Evolutionary conservation across 1,140 invertebrate genomes (phyloP).

Genomic region (Sitobion miscanthi): DNA sequence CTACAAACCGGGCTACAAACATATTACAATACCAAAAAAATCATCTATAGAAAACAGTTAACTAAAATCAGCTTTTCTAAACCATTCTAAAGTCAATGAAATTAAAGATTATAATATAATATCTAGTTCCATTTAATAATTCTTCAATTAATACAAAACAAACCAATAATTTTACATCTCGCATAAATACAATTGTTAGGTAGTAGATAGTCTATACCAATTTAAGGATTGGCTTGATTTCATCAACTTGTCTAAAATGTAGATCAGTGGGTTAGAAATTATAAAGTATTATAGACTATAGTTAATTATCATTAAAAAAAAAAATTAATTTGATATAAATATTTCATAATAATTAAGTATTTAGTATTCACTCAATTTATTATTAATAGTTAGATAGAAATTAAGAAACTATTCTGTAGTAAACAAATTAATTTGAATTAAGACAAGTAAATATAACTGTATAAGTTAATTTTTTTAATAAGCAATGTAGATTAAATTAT

Average conservation of each 20-base stretch:
- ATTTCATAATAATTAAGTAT: background rate
- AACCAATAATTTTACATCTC: background rate
- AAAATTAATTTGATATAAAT: background rate
- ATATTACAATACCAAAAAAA: background rate
- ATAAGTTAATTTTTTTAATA: slow-evolving; percentile 4
- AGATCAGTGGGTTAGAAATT: background rate
- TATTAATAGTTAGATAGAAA: background rate
- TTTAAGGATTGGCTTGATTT: background rate
- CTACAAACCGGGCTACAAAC: background rate
- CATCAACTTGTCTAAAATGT: background rate
- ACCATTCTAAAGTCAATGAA: background rate
- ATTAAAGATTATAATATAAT: background rate
- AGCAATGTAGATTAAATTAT: background rate
- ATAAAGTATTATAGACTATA: background rate
- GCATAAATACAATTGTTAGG: background rate
- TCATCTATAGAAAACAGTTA: background rate
- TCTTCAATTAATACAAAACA: background rate
- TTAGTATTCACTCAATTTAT: background rate
- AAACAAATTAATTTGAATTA: slow-evolving; percentile 14
- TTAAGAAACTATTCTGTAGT: background rate
- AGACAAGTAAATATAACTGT: background rate
- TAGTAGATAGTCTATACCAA: background rate
- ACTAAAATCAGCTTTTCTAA: background rate
- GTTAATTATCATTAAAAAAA: background rate
- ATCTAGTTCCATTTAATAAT: background rate